Conservation (phyloP, 2,797 vertebrate species). For the Peromyscus attwateri region DNA sequence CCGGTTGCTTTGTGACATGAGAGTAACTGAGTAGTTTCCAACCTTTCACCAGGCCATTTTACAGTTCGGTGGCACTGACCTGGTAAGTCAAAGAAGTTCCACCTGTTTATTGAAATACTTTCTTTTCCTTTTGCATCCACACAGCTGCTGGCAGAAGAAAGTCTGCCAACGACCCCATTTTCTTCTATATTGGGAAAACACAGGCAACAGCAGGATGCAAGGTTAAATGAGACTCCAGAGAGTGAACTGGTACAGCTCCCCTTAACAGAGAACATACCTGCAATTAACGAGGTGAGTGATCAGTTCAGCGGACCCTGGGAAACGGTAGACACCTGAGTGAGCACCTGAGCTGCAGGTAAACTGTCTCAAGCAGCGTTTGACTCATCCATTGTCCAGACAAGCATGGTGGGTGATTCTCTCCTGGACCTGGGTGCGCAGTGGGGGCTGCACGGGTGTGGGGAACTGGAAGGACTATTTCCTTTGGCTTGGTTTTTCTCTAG, state of each 20-base stretch:
- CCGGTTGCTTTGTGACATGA: not conserved
- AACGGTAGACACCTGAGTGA: not conserved
- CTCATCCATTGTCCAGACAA: not conserved
- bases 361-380: not conserved
- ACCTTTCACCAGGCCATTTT: not conserved
- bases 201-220: conserved; percentile 82
- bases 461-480: not conserved
- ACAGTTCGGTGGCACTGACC: not conserved
- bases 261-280: conserved; percentile 88
- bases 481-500: not conserved
- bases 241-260: conserved; percentile 79
- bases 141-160: conserved; percentile 93
- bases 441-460: not conserved
- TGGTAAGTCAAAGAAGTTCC: not conserved
- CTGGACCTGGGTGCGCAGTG: not conserved
- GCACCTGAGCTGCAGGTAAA: not conserved
- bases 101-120: conserved; percentile 25
- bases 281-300: conserved; percentile 92
- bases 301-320: not conserved
- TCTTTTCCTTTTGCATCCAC: conserved; percentile 46
- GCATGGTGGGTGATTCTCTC: not conserved
- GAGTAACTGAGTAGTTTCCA: not conserved
- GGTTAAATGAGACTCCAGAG: conserved; percentile 57
- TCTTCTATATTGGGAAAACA: conserved; percentile 95
- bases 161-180: conserved; percentile 95